phyloP scores from a whole-genome alignment of 1,140 invertebrate genomes.

The Zaprionus inermis region DNA sequence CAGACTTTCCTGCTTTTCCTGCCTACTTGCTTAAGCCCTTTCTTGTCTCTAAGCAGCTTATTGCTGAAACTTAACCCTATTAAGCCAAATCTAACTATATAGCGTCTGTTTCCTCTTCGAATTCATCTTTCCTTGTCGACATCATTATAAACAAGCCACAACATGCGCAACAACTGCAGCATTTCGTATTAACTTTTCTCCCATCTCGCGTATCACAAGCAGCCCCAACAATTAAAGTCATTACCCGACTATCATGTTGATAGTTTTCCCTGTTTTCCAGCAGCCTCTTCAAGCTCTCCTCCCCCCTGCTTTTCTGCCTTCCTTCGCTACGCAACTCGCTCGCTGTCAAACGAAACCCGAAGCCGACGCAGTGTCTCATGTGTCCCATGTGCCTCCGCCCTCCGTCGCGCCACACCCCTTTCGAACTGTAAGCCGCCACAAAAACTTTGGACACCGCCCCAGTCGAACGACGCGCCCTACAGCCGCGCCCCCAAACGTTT shows the following conservation, averaged over 20 bases:
- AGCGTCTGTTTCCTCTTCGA: not conserved
- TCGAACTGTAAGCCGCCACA: conserved; percentile 58
- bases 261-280: conserved; percentile 33
- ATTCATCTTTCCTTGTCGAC: not conserved
- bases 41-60: not conserved
- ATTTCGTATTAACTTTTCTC: conserved; percentile 34
- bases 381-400: conserved; percentile 31
- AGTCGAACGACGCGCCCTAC: conserved; percentile 29
- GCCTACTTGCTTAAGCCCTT: not conserved
- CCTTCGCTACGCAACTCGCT: no score
- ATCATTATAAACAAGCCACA: conserved; percentile 35
- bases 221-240: conserved; percentile 66
- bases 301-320: not conserved
- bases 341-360: conserved; percentile 24
- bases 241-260: conserved; percentile 73
- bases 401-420: not conserved
- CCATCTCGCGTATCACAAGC: conserved; percentile 19
- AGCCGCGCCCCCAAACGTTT: conserved; percentile 64
- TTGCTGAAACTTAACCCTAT: not conserved
- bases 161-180: not conserved
- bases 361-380: conserved; percentile 51
- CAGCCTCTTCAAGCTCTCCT: not conserved
- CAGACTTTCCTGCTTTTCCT: not conserved
- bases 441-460: conserved; percentile 63
- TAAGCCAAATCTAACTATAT: not conserved